Evolutionary conservation across 2,113 vertebrate genomes (phyloP), one percentile per base, ranked within the genome.

Genomic region (Rhipidura dahli): DNA sequence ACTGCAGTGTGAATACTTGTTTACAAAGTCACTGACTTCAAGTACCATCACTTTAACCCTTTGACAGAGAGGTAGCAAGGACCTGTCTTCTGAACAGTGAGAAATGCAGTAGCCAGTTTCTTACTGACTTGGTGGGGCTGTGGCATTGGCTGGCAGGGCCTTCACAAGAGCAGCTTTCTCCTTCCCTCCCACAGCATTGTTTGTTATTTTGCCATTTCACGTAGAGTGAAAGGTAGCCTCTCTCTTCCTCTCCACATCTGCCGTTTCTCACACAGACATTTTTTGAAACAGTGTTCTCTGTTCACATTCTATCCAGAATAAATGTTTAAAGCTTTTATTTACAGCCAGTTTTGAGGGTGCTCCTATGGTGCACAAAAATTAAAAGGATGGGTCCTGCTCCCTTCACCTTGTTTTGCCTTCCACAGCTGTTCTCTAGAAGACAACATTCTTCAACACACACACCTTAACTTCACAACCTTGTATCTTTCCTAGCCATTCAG

Each of bases 221-320:
- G 0, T 3, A 17, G 1, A 45, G n/a, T 2, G 8, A 44, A 60
- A 78, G 23, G 53, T 0, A 24, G 60, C 31, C 60, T 83, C 31
- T 37, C 28, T 20, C 63, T 45, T 61, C 78, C 28, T 61, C 27
- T 53, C 78, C 15, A 0, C 19, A 50, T 12, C 24, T 84, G 53
- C 49, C 64, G 57, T 61, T 76, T 82, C 40, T 85, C 78, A 60
- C 24, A n/a, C 40, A 22, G 40, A 12, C 20, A 56, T 44, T 61
- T 42, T 24, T 51, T 31, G n/a, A 49, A 76, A 63, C n/a, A 26
- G 11, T 15, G 21, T 10, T 60, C 49, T 79, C 61, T 51, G 21
- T 10, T 60, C 65, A 75, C 53, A 37, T 17, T 33, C 80, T 64
- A 18, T 7, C 20, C 65, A 78, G 44, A 70, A 78, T 21, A 82